These are phyloP conservation scores for Phainopepla nitens DNA, from an alignment of 2,113 vertebrate species.

Conservation along the genomic window DNA sequence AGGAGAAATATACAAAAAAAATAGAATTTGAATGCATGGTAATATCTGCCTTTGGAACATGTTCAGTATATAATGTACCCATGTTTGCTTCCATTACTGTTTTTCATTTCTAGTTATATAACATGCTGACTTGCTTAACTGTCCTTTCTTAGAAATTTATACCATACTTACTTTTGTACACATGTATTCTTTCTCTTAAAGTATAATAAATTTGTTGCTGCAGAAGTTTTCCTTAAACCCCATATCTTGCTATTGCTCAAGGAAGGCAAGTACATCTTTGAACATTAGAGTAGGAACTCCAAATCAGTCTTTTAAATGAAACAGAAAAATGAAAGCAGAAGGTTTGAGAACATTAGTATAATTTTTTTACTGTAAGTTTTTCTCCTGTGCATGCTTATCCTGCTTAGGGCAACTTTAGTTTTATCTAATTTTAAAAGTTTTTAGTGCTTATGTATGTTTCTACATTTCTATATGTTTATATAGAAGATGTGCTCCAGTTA, in stretches of 20 bases:
- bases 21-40: neutral
- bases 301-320: neutral
- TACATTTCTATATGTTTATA: neutral
- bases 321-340: neutral
- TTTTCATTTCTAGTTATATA: neutral
- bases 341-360: neutral
- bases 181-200: neutral
- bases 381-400: neutral
- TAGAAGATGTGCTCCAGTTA: neutral
- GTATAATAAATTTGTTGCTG: neutral
- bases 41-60: neutral
- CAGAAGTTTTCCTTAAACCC: neutral
- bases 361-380: neutral
- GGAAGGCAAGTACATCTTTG: neutral
- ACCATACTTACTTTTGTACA: neutral
- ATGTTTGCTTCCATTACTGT: neutral
- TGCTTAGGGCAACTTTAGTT: neutral
- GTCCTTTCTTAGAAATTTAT: neutral
- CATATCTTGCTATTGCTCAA: neutral
- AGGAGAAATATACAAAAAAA: neutral
- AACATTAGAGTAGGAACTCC: neutral
- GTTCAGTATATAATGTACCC: neutral
- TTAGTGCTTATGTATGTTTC: neutral
- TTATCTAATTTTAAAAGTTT: neutral
- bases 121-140: neutral